Conservation (phyloP, 2,113 vertebrate genomes). For the Albula goreensis region DNA sequence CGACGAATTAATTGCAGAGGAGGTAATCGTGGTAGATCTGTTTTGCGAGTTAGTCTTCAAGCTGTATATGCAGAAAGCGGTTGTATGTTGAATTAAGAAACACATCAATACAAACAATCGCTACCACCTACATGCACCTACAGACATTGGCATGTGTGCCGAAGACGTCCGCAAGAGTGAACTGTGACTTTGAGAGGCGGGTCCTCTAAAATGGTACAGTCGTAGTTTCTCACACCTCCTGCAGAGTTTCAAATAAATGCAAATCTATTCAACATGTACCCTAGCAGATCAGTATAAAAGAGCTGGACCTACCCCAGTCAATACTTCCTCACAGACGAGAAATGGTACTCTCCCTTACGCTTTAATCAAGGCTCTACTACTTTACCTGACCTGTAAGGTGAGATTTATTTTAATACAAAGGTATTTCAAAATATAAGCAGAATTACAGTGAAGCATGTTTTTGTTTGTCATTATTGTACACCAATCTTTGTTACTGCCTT, state of each 20-base stretch:
- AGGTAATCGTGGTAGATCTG: background rate
- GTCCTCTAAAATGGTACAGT: background rate
- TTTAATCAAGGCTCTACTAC: background rate
- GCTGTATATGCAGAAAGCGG: background rate
- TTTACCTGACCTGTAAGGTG: background rate
- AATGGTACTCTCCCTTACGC: background rate
- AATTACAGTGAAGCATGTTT: background rate
- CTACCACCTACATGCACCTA: background rate
- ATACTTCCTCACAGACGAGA: background rate
- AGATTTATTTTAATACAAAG: background rate
- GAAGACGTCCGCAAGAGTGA: background rate
- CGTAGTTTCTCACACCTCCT: background rate
- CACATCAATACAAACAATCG: background rate
- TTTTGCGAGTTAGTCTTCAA: no score
- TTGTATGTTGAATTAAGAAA: background rate
- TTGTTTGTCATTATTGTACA: background rate
- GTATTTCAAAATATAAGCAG: no score
- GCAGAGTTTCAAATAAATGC: background rate
- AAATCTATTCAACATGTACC: background rate
- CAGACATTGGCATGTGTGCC: background rate
- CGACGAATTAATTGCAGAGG: background rate
- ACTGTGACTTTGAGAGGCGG: background rate
- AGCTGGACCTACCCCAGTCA: background rate
- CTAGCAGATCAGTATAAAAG: background rate
- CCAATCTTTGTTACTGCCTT: conserved; percentile 58